Conservation (phyloP, 2,888 invertebrate species). For the Pachycephus smyrnensis region DNA sequence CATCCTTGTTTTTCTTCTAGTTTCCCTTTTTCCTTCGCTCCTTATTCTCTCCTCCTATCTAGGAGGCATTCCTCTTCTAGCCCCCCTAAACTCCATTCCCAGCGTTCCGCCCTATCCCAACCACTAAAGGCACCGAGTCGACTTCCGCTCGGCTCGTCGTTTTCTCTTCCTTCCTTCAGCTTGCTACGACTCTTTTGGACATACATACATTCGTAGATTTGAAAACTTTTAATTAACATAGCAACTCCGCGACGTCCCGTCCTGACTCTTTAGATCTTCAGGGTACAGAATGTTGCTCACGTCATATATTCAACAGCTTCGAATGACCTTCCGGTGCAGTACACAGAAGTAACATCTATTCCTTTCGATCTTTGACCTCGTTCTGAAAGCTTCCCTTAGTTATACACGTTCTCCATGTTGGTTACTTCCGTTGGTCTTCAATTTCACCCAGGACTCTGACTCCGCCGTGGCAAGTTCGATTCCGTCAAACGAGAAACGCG, state of each 20-base stretch:
- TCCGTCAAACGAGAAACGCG: neutral
- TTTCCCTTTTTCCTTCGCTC: neutral
- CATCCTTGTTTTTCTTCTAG: neutral
- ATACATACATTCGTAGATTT: constrained; percentile 14
- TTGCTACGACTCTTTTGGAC: neutral
- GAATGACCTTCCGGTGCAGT: neutral
- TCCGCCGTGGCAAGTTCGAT: neutral
- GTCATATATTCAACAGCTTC: neutral
- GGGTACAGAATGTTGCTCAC: neutral
- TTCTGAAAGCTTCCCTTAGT: neutral
- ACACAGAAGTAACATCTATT: neutral
- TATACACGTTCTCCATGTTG: neutral
- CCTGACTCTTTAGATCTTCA: neutral
- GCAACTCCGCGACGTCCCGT: neutral
- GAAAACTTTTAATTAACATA: constrained; percentile 35
- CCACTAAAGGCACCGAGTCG: neutral
- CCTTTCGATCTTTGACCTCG: neutral
- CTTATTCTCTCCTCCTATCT: neutral
- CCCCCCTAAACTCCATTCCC: neutral
- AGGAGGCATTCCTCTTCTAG: neutral
- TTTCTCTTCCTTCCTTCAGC: neutral
- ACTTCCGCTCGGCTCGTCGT: neutral
- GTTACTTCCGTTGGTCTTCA: neutral
- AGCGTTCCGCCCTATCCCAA: neutral
- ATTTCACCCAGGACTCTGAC: neutral